Base-by-base conservation (phyloP, 23 tunicate species). In the Styela plicata region DNA sequence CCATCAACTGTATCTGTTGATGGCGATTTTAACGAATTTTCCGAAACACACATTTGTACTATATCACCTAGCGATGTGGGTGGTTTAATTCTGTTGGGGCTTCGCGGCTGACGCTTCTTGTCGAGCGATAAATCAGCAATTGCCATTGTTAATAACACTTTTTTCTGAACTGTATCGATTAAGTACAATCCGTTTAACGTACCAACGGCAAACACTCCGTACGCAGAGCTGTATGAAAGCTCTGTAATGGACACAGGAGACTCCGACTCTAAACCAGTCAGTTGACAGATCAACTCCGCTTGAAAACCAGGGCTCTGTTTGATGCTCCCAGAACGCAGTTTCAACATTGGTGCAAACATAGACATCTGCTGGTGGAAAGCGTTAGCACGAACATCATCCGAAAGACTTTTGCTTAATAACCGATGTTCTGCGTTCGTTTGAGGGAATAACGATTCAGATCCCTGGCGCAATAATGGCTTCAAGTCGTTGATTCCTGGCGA, bases 301-400 rank as follows among this genome's bases (percentile, higher is more conserved):
- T 91, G 97, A 36, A 91, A 91, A 2, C 97, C 97, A 1, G 90
- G 82, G 31, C 80, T 82, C 64, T 91, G 97, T 2, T 63, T 76
- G 0, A 86, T n/a, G 10, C 28, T 35, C 2, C 87, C 83, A 19
- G 34, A 28, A 31, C 77, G 77, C 34, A 70, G 35, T 78, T 91
- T 91, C 32, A 85, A 74, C 20, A 85, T 86, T 35, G 64, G 33
- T 24, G 63, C 34, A 31, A 0, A 64, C 24, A 64, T 84, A 31
- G 80, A 80, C 52, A 33, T 76, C 66, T 76, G 81, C 21, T 44
- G 81, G 23, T 27, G 30, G 17, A 44, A 17, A 17, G 63, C 27
- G 31, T 22, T 76, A 7, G 24, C 32, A 21, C 53, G 52, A 7
- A 0, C 53, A 26, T 76, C 81, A 18, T 76, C 81, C 13, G 81